These are phyloP conservation scores for Litocranius walleri DNA, from an alignment of 2,113 vertebrate genomes.

Conservation along the genomic window DNA sequence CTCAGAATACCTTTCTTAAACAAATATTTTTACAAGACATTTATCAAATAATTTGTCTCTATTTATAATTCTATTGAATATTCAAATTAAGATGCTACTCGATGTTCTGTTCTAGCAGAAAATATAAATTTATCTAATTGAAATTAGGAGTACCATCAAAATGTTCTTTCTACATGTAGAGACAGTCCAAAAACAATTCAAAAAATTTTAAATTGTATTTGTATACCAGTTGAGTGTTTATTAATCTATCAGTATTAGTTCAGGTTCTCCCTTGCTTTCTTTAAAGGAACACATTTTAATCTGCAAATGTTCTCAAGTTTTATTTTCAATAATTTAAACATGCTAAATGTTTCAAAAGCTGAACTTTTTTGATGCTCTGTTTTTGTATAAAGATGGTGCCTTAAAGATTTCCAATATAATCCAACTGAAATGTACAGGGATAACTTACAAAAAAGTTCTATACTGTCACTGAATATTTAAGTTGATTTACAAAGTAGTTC, in stretches of 20 bases:
- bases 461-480: not conserved
- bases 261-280: not conserved
- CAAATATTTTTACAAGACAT: not conserved
- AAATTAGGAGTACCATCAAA: not conserved
- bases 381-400: not conserved
- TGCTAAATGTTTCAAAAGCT: not conserved
- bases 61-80: not conserved
- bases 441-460: not conserved
- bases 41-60: not conserved
- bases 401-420: not conserved
- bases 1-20: not conserved
- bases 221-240: not conserved
- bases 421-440: not conserved
- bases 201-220: not conserved
- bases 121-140: not conserved
- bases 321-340: not conserved
- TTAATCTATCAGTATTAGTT: not conserved
- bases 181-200: not conserved
- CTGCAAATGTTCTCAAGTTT: not conserved
- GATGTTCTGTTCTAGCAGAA: not conserved
- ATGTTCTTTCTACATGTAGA: not conserved
- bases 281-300: not conserved
- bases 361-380: not conserved
- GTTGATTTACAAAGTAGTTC: not conserved
- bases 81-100: not conserved